These are phyloP conservation scores for Parasteatoda tepidariorum DNA, from an alignment of 1,140 invertebrate genomes.

Conservation along the genomic window DNA sequence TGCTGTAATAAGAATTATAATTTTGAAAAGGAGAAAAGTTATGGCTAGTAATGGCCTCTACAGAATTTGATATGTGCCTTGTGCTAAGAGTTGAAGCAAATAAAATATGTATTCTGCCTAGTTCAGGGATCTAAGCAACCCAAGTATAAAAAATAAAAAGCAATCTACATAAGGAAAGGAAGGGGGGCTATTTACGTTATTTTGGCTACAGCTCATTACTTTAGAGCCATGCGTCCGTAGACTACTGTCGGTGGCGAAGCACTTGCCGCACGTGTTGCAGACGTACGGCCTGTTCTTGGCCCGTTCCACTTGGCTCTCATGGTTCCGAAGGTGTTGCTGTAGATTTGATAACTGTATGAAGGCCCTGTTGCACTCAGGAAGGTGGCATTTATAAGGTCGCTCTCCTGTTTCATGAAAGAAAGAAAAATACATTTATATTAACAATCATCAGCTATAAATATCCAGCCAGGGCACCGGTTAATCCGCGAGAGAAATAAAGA, in stretches of 20 bases:
- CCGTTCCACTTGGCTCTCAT: slow-evolving; percentile 74
- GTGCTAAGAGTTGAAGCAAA: no score
- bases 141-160: not conserved
- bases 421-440: not conserved
- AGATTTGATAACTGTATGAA: slow-evolving; percentile 98
- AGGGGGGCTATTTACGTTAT: slow-evolving; percentile 42
- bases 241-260: slow-evolving; percentile 95
- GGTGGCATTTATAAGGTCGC: slow-evolving; percentile 95
- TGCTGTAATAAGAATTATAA: no score
- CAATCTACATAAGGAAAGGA: not conserved
- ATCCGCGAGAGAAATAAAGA: no score
- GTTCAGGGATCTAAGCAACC: not conserved
- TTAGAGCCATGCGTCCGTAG: slow-evolving; percentile 94
- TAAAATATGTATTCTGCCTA: no score
- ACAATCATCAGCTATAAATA: no score
- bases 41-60: no score
- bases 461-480: no score
- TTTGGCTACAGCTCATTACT: slow-evolving; percentile 66
- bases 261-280: slow-evolving; percentile 90
- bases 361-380: slow-evolving; percentile 93
- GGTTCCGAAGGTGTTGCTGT: slow-evolving; percentile 95
- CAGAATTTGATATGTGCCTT: no score
- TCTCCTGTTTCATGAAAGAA: slow-evolving; percentile 77
- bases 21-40: no score
- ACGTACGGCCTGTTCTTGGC: slow-evolving; percentile 60